A percentile compares a stretch with the other conserved stretches of the same genome.
Evolutionary conservation across 1,140 invertebrate genomes (phyloP).

Genomic region (Megalopta genalis): DNA sequence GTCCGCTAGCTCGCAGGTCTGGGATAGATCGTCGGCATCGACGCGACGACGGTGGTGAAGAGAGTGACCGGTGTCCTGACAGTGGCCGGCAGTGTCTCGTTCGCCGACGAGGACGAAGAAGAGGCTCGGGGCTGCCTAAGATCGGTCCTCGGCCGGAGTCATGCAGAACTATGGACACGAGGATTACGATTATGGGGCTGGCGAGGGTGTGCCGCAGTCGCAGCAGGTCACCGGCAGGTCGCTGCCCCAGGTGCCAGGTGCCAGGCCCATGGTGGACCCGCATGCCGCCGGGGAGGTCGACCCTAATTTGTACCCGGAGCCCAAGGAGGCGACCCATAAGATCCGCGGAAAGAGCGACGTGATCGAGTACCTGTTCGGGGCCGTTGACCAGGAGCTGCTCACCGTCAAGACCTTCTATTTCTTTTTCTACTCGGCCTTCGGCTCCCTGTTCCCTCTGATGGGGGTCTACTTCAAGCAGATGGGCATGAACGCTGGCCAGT

Average conservation of each 20-base stretch:
- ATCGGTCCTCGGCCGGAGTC: neutral
- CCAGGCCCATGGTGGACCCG: constrained; percentile 86
- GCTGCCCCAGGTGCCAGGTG: constrained; percentile 69
- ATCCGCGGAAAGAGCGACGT: constrained; percentile 91
- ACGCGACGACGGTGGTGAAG: no score
- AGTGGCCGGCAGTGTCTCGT: neutral
- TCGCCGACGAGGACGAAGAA: neutral
- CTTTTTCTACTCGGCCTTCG: constrained; percentile 99
- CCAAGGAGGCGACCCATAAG: constrained; percentile 93
- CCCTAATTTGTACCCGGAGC: constrained; percentile 86
- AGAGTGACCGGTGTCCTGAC: neutral
- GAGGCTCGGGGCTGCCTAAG: neutral
- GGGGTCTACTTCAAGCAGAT: constrained; percentile 99
- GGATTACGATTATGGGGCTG: constrained; percentile 67
- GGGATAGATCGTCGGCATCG: neutral
- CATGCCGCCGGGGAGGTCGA: constrained; percentile 88
- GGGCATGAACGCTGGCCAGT: constrained; percentile 98
- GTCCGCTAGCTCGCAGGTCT: neutral
- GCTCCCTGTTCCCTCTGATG: constrained; percentile 98
- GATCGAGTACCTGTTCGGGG: constrained; percentile 90
- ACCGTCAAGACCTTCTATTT: constrained; percentile 99
- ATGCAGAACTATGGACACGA: constrained; percentile 76
- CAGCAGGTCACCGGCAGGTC: constrained; percentile 30
- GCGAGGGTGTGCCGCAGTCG: constrained; percentile 7
- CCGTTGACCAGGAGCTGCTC: constrained; percentile 93